Conservation (phyloP, 2,888 invertebrate species). For the Rhagophthalmus giganteus region DNA sequence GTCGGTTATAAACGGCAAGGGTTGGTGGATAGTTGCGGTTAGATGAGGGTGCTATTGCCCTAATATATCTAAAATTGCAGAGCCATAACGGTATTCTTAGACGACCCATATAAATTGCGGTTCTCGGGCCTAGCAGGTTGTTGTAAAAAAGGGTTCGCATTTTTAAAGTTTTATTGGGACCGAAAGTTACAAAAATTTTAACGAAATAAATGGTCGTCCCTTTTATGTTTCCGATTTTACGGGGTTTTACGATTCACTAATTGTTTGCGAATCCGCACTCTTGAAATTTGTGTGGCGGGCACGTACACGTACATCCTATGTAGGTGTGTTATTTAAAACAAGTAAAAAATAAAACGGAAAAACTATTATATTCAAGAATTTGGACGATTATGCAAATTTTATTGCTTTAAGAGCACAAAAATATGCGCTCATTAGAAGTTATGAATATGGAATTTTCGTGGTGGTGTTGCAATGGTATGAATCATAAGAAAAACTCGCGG, state of each 20-base stretch:
- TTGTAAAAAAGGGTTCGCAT: constrained; percentile 30
- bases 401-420: too few species aligned
- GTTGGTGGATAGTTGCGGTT: constrained; percentile 15
- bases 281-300: neutral
- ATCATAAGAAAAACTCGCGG: too few species aligned
- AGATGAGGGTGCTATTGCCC: constrained; percentile 22
- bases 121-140: constrained; percentile 23
- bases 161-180: constrained; percentile 11
- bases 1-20: constrained; percentile 10
- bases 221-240: constrained; percentile 24
- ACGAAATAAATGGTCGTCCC: constrained; percentile 10
- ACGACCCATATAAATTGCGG: constrained; percentile 25
- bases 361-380: too few species aligned
- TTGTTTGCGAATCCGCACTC: neutral
- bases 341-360: neutral
- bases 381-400: too few species aligned
- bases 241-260: neutral
- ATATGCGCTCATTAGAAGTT: too few species aligned
- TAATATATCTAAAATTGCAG: constrained; percentile 19
- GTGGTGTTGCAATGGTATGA: too few species aligned
- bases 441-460: too few species aligned
- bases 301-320: neutral
- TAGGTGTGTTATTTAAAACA: neutral
- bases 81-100: constrained; percentile 19
- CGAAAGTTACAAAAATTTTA: constrained; percentile 6